A percentile compares a stretch with the other conserved stretches of the same genome.
Conservation (phyloP, 2,888 invertebrate genomes). For the Chesias legatella region DNA sequence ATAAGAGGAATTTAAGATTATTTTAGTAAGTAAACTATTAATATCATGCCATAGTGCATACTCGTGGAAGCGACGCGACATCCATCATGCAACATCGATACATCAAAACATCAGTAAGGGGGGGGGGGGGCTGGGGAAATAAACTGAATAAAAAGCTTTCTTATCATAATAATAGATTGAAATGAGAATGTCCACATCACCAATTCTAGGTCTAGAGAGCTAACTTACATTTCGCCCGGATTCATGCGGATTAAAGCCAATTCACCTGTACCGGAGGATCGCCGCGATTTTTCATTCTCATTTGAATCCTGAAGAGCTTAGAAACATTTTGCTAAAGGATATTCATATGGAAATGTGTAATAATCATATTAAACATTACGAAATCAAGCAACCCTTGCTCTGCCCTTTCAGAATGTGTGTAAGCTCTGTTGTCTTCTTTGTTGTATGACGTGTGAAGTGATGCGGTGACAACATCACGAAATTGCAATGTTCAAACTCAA, state of each 20-base stretch:
- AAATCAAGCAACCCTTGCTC: constrained; percentile 6
- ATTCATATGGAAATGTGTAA: too few relatives aligned
- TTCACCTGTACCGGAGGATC: constrained; percentile 21
- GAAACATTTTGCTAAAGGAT: constrained; percentile 42
- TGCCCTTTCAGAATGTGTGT: constrained; percentile 23
- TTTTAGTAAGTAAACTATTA: constrained; percentile 26
- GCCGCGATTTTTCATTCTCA: constrained; percentile 60
- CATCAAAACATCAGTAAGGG: constrained; percentile 45
- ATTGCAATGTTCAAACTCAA: constrained; percentile 10
- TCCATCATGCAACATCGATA: constrained; percentile 73
- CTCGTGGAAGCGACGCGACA: constrained; percentile 67
- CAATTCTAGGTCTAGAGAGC: constrained; percentile 36
- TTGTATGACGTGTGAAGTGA: constrained; percentile 30
- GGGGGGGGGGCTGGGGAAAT: constrained; percentile 43
- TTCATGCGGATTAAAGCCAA: constrained; percentile 41
- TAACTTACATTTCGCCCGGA: constrained; percentile 31
- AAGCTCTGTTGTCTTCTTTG: constrained; percentile 21
- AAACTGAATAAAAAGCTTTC: constrained; percentile 45
- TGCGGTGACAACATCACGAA: constrained; percentile 30
- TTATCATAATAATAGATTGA: constrained; percentile 53
- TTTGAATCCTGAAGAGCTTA: constrained; percentile 63
- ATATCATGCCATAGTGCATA: constrained; percentile 69
- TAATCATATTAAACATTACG: too few relatives aligned
- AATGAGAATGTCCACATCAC: constrained; percentile 73
- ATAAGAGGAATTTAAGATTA: constrained; percentile 8